phyloP scores from a whole-genome alignment of 2,888 invertebrate species.

The Eilema griseolum region DNA sequence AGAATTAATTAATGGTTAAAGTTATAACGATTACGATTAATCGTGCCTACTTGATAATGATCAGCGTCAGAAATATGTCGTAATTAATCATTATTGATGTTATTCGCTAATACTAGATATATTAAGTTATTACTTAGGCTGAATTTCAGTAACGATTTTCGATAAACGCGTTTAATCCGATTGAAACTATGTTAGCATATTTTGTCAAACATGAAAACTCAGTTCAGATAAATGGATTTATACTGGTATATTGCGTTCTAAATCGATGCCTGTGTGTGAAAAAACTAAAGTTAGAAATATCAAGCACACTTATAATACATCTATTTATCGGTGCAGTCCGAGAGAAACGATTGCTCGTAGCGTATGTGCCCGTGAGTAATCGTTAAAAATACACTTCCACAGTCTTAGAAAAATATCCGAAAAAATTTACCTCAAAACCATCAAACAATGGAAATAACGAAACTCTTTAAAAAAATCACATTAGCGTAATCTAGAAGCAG shows the following conservation, averaged over 20 bases:
- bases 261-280: too few species aligned
- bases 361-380: not conserved
- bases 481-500: constrained; percentile 46
- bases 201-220: not conserved
- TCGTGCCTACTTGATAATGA: not conserved
- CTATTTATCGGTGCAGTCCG: too few species aligned
- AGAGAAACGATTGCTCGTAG: too few species aligned
- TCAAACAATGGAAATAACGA: constrained; percentile 45
- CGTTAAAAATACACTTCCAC: not conserved
- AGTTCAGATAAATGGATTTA: not conserved
- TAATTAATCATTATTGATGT: not conserved
- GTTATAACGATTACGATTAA: not conserved
- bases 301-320: too few species aligned
- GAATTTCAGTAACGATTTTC: not conserved
- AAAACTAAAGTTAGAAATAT: too few species aligned
- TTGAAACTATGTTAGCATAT: not conserved
- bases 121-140: not conserved
- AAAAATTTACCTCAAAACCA: not conserved
- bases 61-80: not conserved
- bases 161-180: not conserved
- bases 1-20: not conserved
- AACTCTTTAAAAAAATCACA: constrained; percentile 49
- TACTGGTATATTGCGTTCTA: not conserved
- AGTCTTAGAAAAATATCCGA: not conserved
- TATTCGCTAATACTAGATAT: not conserved